Base-by-base conservation (phyloP, 2,797 vertebrate species). In the Huso huso region DNA sequence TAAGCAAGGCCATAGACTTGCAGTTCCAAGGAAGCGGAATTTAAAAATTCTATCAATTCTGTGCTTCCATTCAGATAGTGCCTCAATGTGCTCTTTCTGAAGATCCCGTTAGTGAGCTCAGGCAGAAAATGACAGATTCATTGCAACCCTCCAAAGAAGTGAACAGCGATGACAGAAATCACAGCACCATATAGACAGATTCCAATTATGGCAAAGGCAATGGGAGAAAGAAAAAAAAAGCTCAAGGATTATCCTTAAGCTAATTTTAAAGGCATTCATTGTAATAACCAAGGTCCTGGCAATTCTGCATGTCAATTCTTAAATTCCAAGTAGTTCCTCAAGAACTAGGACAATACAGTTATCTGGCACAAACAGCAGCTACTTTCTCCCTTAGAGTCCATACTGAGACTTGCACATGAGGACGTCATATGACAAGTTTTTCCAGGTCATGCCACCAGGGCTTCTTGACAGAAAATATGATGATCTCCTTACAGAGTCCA, bases 111-210 rank as follows among this genome's bases (percentile, higher is more conserved):
- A 59, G 11, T 15, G 53, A 70, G 62, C 64, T 66, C 61, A 57
- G 65, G 49, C 61, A 60, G 61, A 66, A 66, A 70, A 63, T 66
- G 65, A 70, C 65, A 66, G 50, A 61, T 58, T 57, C 65, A 59
- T 55, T 66, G 61, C 52, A 49, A 13, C 10, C 13, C 64, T 62
- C 58, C 60, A 62, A 69, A 69, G 68, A 10, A 69, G 60, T 49
- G 59, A 62, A 60, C 51, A 50, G 49, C 66, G 60, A 70, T 67
- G 65, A 67, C 65, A 70, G 61, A 50, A 65, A 12, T 10, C 13
- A 53, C 62, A 65, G 66, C 62, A 8, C 63, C 65, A 70, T 48
- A 18, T 53, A 12, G 49, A 51, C 61, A 66, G 6, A 53, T 50
- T 15, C 48, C 69, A 61, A 61, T 66, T 49, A 61, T 61, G 53